phyloP scores from a whole-genome alignment of 2,888 invertebrate species.

The Oscheius sp. region DNA sequence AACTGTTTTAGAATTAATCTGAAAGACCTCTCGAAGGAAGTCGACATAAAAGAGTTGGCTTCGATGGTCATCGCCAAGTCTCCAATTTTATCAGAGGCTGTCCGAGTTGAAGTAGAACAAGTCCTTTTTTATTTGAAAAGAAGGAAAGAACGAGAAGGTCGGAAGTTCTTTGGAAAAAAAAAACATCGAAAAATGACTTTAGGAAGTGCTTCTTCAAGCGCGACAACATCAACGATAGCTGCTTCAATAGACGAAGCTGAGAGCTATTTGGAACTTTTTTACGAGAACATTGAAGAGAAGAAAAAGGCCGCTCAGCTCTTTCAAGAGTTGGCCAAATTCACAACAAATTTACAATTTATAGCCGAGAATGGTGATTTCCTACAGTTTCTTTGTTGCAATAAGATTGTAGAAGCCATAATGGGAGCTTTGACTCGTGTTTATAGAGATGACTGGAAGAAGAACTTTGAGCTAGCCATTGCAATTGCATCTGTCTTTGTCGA shows the following conservation, averaged over 20 bases:
- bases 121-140: slow-evolving; percentile 86
- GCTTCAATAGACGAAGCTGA: slow-evolving; percentile 50
- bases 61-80: slow-evolving; percentile 86
- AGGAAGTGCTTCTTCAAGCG: slow-evolving; percentile 51
- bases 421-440: slow-evolving; percentile 93
- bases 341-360: slow-evolving; percentile 90
- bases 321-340: slow-evolving; percentile 87
- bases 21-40: slow-evolving; percentile 82
- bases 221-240: slow-evolving; percentile 30
- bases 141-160: slow-evolving; percentile 14
- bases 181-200: neutral
- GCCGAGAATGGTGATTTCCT: slow-evolving; percentile 84
- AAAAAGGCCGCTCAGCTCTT: slow-evolving; percentile 88
- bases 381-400: neutral
- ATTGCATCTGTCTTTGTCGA: slow-evolving; percentile 96
- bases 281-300: slow-evolving; percentile 88
- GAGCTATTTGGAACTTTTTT: slow-evolving; percentile 91
- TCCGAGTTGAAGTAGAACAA: slow-evolving; percentile 85
- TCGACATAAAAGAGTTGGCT: slow-evolving; percentile 82
- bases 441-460: slow-evolving; percentile 96
- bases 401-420: slow-evolving; percentile 80
- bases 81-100: slow-evolving; percentile 81
- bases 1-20: slow-evolving; percentile 76
- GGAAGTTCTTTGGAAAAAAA: neutral
- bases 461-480: slow-evolving; percentile 92